Evolutionary conservation across 1,140 invertebrate genomes (phyloP).

Genomic region (Pinna nobilis): DNA sequence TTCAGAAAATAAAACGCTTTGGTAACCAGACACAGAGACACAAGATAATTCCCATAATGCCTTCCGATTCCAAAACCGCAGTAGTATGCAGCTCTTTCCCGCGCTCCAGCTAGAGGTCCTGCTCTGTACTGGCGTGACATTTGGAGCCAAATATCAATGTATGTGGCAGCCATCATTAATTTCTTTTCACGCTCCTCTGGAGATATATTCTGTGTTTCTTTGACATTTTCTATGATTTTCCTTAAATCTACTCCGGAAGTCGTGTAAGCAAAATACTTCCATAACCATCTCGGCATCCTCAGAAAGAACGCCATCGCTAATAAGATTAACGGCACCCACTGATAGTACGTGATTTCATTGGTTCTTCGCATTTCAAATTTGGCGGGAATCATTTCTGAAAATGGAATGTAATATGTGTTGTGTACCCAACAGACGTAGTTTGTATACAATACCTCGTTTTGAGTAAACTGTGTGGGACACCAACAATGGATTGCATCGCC

Average conservation of each 20-base stretch:
- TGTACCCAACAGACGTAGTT: conserved; percentile 91
- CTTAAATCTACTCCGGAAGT: conserved; percentile 50
- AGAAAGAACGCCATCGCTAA: conserved; percentile 74
- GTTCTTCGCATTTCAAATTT: conserved; percentile 41
- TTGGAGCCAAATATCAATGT: conserved; percentile 49
- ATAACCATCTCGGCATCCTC: conserved; percentile 72
- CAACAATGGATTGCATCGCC: conserved; percentile 78
- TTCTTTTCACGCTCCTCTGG: conserved; percentile 42
- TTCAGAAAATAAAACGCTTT: conserved; percentile 59
- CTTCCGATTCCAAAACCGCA: conserved; percentile 66
- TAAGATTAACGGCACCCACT: conserved; percentile 75
- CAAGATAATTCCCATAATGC: conserved; percentile 74
- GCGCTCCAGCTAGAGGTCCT: conserved; percentile 32
- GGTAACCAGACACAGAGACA: conserved; percentile 69
- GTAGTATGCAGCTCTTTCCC: conserved; percentile 36
- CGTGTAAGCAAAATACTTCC: conserved; percentile 54
- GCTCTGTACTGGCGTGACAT: conserved; percentile 11
- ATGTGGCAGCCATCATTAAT: conserved; percentile 41
- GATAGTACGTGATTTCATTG: conserved; percentile 70
- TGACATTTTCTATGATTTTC: conserved; percentile 81
- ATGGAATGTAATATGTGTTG: conserved; percentile 84
- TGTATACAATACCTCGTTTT: conserved; percentile 2
- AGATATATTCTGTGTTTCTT: conserved; percentile 32
- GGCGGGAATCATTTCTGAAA: conserved; percentile 54
- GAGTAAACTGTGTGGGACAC: conserved; percentile 54